phyloP scores from a whole-genome alignment of 2,113 vertebrate species.

The Heptranchias perlo region DNA sequence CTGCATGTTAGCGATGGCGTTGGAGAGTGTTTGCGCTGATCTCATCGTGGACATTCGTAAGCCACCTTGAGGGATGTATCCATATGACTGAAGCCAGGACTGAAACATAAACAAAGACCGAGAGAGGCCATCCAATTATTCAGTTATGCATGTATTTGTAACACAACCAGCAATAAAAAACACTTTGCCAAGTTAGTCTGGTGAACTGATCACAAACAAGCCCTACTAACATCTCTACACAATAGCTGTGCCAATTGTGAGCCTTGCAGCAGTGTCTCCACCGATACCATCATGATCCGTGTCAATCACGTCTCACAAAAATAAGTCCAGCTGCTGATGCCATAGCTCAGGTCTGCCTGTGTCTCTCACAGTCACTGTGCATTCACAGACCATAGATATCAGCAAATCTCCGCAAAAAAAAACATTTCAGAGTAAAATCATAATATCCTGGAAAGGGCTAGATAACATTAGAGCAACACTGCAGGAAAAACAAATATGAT shows the following conservation, averaged over 20 bases:
- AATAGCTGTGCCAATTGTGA: background rate
- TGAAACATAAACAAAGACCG: constrained; percentile 42
- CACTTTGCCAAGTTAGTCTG: background rate
- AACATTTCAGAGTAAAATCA: background rate
- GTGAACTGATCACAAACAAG: background rate
- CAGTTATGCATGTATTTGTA: background rate
- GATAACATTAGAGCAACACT: background rate
- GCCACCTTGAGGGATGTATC: constrained; percentile 84
- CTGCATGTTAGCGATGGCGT: constrained; percentile 84
- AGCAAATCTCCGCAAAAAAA: background rate
- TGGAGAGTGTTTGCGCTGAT: constrained; percentile 79
- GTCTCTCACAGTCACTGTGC: background rate
- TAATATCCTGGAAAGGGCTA: background rate
- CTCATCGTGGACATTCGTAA: constrained; percentile 90
- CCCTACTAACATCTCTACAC: background rate
- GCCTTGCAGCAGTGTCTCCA: background rate
- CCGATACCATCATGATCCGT: background rate
- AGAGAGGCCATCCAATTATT: background rate
- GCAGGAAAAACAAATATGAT: background rate
- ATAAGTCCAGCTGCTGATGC: background rate
- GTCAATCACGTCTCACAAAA: background rate
- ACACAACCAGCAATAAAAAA: background rate
- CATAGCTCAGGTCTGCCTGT: background rate
- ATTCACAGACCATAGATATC: background rate
- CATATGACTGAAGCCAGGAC: constrained; percentile 87